Evolutionary conservation across 2,888 invertebrate species (phyloP).

Genomic region (Torymus tubicola): DNA sequence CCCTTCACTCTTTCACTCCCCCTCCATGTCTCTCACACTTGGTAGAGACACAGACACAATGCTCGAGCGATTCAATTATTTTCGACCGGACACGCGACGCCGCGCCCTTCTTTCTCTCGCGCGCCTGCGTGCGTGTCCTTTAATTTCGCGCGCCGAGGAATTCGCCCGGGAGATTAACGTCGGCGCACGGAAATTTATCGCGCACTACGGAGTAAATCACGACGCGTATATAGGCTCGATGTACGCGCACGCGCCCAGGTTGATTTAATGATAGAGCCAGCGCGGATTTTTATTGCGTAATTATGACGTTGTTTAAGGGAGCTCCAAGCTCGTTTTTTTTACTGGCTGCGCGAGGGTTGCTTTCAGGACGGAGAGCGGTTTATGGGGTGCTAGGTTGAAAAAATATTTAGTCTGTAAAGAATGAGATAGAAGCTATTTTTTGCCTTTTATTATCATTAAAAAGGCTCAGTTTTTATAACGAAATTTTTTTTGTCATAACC

Average conservation of each 20-base stretch:
- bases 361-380: too few relatives aligned
- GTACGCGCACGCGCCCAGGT: not conserved
- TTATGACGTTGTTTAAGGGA: constrained; percentile 36
- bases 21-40: not conserved
- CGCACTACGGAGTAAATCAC: constrained; percentile 33
- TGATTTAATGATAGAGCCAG: constrained; percentile 20
- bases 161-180: constrained; percentile 44
- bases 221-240: not conserved
- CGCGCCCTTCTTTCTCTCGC: constrained; percentile 37
- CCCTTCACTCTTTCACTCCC: not conserved
- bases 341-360: too few relatives aligned
- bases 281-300: constrained; percentile 31
- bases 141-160: constrained; percentile 48
- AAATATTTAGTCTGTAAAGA: too few relatives aligned
- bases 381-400: too few relatives aligned
- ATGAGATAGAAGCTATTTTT: too few relatives aligned
- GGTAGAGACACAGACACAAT: not conserved
- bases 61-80: constrained; percentile 71
- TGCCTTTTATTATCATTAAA: too few relatives aligned
- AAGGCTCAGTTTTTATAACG: too few relatives aligned
- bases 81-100: constrained; percentile 64
- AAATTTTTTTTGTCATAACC: too few relatives aligned
- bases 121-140: constrained; percentile 15
- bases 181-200: constrained; percentile 48
- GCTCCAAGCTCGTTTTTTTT: too few relatives aligned